Evolutionary conservation across 2,888 invertebrate species (phyloP).

Genomic region (Eupsilia transversa): DNA sequence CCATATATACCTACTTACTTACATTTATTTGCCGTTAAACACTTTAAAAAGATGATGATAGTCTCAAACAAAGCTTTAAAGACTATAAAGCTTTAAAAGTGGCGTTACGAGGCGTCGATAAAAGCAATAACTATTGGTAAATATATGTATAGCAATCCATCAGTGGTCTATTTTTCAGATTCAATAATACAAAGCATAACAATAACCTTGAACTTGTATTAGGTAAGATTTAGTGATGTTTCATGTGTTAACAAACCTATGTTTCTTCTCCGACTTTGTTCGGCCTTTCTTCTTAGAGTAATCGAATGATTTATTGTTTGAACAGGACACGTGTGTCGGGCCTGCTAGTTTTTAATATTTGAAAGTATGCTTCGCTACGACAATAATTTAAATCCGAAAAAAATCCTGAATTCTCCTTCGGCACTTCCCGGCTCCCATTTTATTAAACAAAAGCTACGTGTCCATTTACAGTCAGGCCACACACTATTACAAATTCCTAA

Average conservation of each 20-base stretch:
- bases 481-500: conserved; percentile 1
- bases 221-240: background rate
- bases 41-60: background rate
- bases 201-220: background rate
- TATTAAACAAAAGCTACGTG: background rate
- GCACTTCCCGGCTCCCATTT: background rate
- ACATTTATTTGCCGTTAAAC: background rate
- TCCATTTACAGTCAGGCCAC: background rate
- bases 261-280: no score
- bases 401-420: background rate
- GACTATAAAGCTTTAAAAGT: background rate
- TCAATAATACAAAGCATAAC: background rate
- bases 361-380: no score
- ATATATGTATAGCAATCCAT: background rate
- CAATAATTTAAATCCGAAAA: background rate
- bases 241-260: background rate
- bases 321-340: no score
- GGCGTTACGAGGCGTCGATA: background rate
- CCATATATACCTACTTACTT: no score
- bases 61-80: background rate
- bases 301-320: no score
- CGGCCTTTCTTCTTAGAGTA: no score
- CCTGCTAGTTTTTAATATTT: no score
- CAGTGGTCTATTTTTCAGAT: background rate
- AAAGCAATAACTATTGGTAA: background rate